Evolutionary conservation across 2,888 invertebrate species (phyloP).

Genomic region (Callinectes sapidus): DNA sequence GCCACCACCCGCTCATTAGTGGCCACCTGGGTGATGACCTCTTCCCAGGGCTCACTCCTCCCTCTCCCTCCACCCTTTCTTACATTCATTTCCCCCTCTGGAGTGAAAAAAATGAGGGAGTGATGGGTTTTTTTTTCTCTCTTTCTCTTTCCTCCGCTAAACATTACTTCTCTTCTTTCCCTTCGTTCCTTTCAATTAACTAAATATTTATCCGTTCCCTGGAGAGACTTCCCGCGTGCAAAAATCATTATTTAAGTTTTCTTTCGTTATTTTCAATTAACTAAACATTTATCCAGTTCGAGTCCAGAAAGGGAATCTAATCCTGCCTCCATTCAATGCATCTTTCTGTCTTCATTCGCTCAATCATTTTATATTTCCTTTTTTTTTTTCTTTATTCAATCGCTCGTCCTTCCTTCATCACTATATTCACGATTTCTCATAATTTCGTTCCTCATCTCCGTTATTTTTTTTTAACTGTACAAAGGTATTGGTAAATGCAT

Average conservation of each 20-base stretch:
- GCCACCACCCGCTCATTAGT: slow-evolving; percentile 30
- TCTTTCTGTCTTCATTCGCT: background rate
- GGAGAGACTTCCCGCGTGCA: background rate
- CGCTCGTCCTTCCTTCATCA: background rate
- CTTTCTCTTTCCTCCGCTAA: background rate
- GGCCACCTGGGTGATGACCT: slow-evolving; percentile 8
- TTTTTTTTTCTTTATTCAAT: background rate
- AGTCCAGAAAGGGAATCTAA: background rate
- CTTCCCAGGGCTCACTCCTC: background rate
- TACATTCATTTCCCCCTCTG: background rate
- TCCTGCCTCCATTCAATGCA: background rate
- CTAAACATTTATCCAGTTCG: background rate
- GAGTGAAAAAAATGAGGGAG: background rate
- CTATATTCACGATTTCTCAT: background rate
- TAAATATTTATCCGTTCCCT: background rate
- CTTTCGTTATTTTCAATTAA: background rate
- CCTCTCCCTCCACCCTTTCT: slow-evolving; percentile 11
- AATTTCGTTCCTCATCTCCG: background rate
- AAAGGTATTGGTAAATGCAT: background rate
- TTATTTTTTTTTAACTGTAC: background rate
- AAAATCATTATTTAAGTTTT: background rate
- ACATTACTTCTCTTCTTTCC: background rate
- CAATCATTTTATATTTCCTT: background rate
- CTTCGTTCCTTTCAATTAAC: background rate
- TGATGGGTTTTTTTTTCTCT: background rate